Base-by-base conservation (phyloP, 2,888 invertebrate species). In the Leucophenga maculata region DNA sequence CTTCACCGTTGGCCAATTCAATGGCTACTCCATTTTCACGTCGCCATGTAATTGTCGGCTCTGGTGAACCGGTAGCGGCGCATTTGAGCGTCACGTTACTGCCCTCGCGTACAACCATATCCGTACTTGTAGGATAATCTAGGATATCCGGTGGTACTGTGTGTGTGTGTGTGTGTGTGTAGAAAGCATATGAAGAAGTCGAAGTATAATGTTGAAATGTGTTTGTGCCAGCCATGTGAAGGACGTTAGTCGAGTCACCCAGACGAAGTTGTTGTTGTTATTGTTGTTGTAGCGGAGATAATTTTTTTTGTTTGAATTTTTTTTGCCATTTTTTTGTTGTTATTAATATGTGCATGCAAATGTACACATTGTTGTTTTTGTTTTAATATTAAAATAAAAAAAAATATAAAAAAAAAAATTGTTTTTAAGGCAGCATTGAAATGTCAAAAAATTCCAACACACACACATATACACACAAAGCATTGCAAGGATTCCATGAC, bases 91-190 rank as follows among this genome's bases (percentile, higher is more conserved):
- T 95, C 82, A 97, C 94, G 78, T 96, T 94, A 72, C 94, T 93
- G 54, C 96, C 96, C 89, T 97, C 97, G 79, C 94, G 91, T 65
- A 94, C 95, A 62, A 94, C 94, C 92, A 95, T 94, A 88, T 95
- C 95, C 22, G 94, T 92, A 86, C 94, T 95, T 67, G 95, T 95
- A 73, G 94, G 93, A 82, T 94, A 93, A 89, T 96, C 95, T 86
- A 95, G 89, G 86, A 95, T 95, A 88, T 95, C 95, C 69, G 95
- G 95, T 71, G 95, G 95, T 76, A 96, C 95, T 95, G 89, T 80
- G 84, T 75, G 75, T n/a, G n/a, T n/a, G n/a, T n/a, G n/a, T n/a
- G n/a, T n/a, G n/a, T n/a, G 54, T 69, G 46, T 69, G 60, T 59
- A 60, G 64, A 68, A n/a, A 57, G 22, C 6, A 20, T 55, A 6